These are phyloP conservation scores for Liodrosophila aerea DNA, from an alignment of 2,888 invertebrate species.

Conservation along the genomic window DNA sequence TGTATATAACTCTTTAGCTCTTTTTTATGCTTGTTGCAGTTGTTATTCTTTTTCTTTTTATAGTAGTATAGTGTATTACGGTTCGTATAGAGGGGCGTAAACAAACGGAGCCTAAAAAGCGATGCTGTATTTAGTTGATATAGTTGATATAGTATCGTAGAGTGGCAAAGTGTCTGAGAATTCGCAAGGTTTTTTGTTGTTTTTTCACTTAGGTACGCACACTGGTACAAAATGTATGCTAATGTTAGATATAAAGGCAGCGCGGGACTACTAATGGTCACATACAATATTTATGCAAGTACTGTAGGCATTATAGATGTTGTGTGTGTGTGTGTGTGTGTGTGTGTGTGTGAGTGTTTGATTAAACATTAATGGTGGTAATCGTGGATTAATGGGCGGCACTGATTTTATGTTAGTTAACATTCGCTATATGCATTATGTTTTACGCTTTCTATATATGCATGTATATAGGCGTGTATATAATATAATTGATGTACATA, in stretches of 20 bases:
- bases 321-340: constrained; percentile 13
- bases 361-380: constrained; percentile 73
- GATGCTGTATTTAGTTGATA: constrained; percentile 21
- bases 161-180: constrained; percentile 23
- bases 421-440: constrained; percentile 56
- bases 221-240: constrained; percentile 71
- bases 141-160: too few species aligned
- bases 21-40: constrained; percentile 27
- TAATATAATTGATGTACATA: constrained; percentile 22
- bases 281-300: constrained; percentile 53
- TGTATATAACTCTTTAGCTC: constrained; percentile 38
- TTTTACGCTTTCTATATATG: constrained; percentile 12
- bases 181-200: constrained; percentile 40
- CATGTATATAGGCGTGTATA: constrained; percentile 27
- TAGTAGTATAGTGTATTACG: constrained; percentile 24
- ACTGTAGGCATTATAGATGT: constrained; percentile 45
- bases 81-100: constrained; percentile 12
- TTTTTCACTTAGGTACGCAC: constrained; percentile 65
- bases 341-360: constrained; percentile 39
- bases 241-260: constrained; percentile 68
- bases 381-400: constrained; percentile 77
- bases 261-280: constrained; percentile 59
- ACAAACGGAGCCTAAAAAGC: constrained; percentile 51
- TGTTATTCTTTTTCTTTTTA: constrained; percentile 26
- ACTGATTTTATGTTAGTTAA: constrained; percentile 76